Conservation (phyloP, 2,113 vertebrate species). For the Nibea albiflora region DNA sequence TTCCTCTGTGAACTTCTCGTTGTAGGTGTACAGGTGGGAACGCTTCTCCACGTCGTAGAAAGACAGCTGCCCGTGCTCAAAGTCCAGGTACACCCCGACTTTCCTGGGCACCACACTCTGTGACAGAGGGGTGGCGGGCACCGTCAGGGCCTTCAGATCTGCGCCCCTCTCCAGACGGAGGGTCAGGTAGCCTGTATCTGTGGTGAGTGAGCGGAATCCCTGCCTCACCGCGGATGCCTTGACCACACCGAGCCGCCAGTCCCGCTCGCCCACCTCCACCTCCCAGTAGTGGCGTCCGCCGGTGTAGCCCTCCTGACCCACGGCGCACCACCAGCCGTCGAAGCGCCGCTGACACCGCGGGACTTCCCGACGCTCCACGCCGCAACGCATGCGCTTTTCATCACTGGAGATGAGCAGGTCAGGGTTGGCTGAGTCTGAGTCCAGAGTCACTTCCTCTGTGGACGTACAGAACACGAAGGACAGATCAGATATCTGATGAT, state of each 20-base stretch:
- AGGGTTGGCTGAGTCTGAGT: constrained; percentile 79
- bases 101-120: constrained; percentile 66
- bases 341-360: constrained; percentile 68
- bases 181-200: constrained; percentile 80
- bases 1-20: constrained; percentile 80
- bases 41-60: constrained; percentile 84
- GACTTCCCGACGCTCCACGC: constrained; percentile 77
- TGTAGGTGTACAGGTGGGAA: constrained; percentile 84
- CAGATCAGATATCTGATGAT: background rate
- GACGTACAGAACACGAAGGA: background rate
- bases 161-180: constrained; percentile 83
- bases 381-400: constrained; percentile 87
- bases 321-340: constrained; percentile 81
- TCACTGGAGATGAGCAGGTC: constrained; percentile 86
- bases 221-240: constrained; percentile 85
- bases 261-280: constrained; percentile 86
- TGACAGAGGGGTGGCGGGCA: constrained; percentile 73
- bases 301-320: constrained; percentile 72
- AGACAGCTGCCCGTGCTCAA: constrained; percentile 84
- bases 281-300: constrained; percentile 88
- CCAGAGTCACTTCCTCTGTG: constrained; percentile 87
- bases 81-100: constrained; percentile 84
- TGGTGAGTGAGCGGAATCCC: constrained; percentile 81
- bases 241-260: constrained; percentile 92
- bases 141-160: constrained; percentile 81